Percentiles rank a stretch among this genome's conserved stretches.
These are phyloP conservation scores for Vulpes ferrilata DNA, from an alignment of 2,113 vertebrate species.

Conservation along the genomic window DNA sequence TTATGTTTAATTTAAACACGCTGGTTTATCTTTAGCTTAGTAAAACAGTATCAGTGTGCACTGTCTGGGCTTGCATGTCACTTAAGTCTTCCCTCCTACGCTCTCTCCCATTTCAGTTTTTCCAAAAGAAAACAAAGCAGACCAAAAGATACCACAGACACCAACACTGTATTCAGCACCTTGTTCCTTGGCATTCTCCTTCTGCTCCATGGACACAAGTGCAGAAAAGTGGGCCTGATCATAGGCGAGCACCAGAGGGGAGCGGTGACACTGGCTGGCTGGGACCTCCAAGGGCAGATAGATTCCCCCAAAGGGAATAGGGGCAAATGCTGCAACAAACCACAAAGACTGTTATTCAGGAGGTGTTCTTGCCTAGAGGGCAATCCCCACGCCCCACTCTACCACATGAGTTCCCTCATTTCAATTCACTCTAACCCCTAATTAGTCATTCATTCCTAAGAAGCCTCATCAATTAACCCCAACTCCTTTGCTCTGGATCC, in stretches of 20 bases:
- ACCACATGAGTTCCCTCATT: background rate
- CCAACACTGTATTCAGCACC: constrained; percentile 84
- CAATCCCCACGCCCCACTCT: background rate
- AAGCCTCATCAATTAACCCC: background rate
- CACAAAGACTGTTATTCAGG: background rate
- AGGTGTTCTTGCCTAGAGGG: background rate
- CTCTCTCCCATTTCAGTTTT: constrained; percentile 3
- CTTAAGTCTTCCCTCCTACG: background rate
- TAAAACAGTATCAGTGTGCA: background rate
- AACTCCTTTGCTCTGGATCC: background rate
- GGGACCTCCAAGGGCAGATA: constrained; percentile 97
- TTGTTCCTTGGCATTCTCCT: constrained; percentile 94
- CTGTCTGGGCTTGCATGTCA: background rate
- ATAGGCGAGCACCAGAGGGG: constrained; percentile 95
- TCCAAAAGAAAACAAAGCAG: constrained; percentile 19
- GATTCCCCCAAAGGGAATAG: constrained; percentile 98
- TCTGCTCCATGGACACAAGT: constrained; percentile 98
- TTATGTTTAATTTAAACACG: background rate
- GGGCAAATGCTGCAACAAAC: constrained; percentile 93
- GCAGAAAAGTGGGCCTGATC: constrained; percentile 99
- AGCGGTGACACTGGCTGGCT: constrained; percentile 95
- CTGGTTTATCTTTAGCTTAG: background rate
- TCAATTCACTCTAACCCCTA: background rate
- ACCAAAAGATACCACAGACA: background rate
- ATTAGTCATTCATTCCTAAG: constrained; percentile 21